These are phyloP conservation scores for Saccostrea echinata DNA, from an alignment of 1,140 invertebrate genomes.

Conservation along the genomic window DNA sequence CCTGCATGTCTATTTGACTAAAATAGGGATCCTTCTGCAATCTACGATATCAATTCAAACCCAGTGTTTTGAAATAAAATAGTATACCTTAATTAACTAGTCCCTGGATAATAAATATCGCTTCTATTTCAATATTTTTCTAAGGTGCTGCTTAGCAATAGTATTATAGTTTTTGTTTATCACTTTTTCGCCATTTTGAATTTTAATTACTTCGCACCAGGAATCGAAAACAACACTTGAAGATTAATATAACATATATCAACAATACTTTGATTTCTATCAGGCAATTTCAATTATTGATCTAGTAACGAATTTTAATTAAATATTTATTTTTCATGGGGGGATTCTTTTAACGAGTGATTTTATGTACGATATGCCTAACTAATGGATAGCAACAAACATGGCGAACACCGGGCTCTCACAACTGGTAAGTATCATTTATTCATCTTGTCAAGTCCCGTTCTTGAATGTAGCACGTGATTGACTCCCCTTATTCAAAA, in stretches of 20 bases:
- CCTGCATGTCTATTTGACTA: too few relatives aligned
- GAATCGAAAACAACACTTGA: neutral
- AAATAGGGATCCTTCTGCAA: too few relatives aligned
- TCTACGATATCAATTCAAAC: too few relatives aligned
- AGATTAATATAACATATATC: too few relatives aligned
- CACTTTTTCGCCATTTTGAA: neutral
- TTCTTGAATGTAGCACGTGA: neutral
- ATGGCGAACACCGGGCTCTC: conserved; percentile 28
- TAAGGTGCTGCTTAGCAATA: conserved; percentile 30
- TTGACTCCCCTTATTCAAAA: neutral
- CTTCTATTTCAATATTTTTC: neutral
- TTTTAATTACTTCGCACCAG: neutral
- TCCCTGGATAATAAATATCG: too few relatives aligned
- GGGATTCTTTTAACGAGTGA: too few relatives aligned
- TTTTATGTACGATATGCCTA: neutral
- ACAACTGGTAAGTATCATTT: neutral
- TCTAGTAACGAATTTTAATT: too few relatives aligned
- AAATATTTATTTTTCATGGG: neutral
- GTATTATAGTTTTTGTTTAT: conserved; percentile 14
- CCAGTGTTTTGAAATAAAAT: too few relatives aligned
- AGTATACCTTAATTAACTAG: too few relatives aligned
- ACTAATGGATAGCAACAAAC: conserved; percentile 26
- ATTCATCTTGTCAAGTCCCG: too few relatives aligned
- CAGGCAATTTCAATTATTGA: too few relatives aligned
- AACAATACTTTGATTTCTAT: too few relatives aligned